phyloP scores from a whole-genome alignment of 2,113 vertebrate species.

The Diphyllodes magnificus region DNA sequence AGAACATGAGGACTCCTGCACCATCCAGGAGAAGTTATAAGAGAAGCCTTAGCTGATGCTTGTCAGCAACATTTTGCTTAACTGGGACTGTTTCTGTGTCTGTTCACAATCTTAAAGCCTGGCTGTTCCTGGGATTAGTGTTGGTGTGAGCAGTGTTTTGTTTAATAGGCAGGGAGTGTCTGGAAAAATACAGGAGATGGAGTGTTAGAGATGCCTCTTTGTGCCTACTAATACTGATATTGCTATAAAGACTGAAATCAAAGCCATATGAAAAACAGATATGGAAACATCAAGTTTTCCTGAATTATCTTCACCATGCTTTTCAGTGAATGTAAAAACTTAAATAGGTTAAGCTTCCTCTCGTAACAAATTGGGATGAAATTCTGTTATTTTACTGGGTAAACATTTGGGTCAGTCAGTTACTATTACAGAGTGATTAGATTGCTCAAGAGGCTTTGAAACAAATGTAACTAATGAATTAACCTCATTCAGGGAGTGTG shows the following conservation, averaged over 20 bases:
- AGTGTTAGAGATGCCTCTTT: not conserved
- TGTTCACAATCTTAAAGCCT: not conserved
- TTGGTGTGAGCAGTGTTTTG: not conserved
- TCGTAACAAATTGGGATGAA: not conserved
- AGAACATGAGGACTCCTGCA: not conserved
- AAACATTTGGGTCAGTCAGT: conserved; percentile 54
- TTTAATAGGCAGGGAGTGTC: not conserved
- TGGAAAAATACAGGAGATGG: not conserved
- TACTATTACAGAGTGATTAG: conserved; percentile 45
- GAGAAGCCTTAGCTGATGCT: not conserved
- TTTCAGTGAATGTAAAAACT: not conserved
- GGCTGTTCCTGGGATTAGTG: not conserved
- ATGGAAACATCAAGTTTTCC: not conserved
- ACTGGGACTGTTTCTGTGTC: not conserved
- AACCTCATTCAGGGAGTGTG: conserved; percentile 50
- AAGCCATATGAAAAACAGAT: not conserved
- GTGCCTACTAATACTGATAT: not conserved
- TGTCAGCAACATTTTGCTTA: not conserved
- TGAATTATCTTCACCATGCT: not conserved
- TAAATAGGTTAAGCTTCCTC: not conserved
- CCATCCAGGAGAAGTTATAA: not conserved
- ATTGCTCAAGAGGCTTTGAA: conserved; percentile 57
- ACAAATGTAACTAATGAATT: conserved; percentile 67
- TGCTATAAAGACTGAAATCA: not conserved
- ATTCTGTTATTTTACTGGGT: not conserved